phyloP scores from a whole-genome alignment of 2,888 invertebrate species.

The Leucoptera coffeella region DNA sequence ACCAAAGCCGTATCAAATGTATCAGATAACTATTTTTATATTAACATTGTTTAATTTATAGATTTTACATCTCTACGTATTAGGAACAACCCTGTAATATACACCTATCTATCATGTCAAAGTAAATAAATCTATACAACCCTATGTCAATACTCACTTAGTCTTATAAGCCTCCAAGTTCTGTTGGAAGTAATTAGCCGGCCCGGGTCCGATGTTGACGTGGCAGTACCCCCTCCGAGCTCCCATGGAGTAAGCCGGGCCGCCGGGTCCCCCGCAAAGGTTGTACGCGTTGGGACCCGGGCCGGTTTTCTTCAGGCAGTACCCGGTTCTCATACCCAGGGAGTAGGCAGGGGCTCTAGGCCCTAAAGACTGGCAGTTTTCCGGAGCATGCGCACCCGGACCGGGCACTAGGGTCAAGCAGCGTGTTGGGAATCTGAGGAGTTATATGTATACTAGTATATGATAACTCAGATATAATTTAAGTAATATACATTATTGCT shows the following conservation, averaged over 20 bases:
- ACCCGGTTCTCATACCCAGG: constrained; percentile 42
- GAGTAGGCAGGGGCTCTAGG: constrained; percentile 53
- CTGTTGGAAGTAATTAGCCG: constrained; percentile 46
- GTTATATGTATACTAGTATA: not conserved
- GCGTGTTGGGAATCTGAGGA: not conserved
- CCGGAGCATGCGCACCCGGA: constrained; percentile 59
- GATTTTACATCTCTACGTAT: no score
- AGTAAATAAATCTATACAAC: no score
- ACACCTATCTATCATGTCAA: no score
- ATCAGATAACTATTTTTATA: no score
- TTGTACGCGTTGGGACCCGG: constrained; percentile 62
- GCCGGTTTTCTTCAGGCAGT: constrained; percentile 19
- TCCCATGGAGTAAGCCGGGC: constrained; percentile 35
- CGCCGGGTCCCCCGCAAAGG: constrained; percentile 30
- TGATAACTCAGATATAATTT: no score
- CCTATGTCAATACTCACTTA: constrained; percentile 18
- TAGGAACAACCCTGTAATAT: no score
- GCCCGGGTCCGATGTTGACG: constrained; percentile 30
- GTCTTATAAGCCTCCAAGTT: constrained; percentile 24
- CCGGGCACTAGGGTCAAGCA: constrained; percentile 62
- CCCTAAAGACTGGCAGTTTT: constrained; percentile 48
- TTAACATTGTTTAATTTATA: no score
- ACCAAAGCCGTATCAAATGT: no score
- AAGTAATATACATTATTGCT: no score
- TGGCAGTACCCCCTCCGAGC: constrained; percentile 24